Evolutionary conservation across 2,797 vertebrate species (phyloP), one percentile per base, ranked within the genome.

Genomic region (Lacerta bilineata): DNA sequence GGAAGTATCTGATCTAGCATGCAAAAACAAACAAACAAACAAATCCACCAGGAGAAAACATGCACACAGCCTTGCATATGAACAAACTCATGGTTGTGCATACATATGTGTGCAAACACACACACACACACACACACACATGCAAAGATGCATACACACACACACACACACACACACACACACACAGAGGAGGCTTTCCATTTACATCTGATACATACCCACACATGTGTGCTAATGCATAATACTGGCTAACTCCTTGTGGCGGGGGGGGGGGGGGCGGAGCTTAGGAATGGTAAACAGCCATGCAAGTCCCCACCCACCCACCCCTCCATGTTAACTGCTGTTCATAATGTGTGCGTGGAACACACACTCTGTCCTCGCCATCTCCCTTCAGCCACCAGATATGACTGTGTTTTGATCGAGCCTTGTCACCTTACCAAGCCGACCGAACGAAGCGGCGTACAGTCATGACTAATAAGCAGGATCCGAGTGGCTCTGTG

Each of bases 251-350:
- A 50, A 83, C 9, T 33, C 2, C 17, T 8, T 17, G 33, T 39
- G 50, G 2, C 9, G 46, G 9, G 46, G 0, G 9, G n/a, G n/a
- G 2, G 13, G 50, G 1, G 50, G 11, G 50, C 15, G 3, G 0
- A 55, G 50, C 50, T 83, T 23, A 72, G 69, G 33, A 13, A 25
- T 3, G 46, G 43, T 2, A 50, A 55, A 71, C 7, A 11, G 25
- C 43, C 27, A 10, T 43, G 18, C 43, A 18, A 39, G 41, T 46
- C 43, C 11, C 46, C 46, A 13, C 3, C 10, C 2, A 33, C 59
- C 59, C 59, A 18, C 80, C 20, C 27, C 43, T 25, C 50, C 13
- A 55, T 55, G 13, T 55, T n/a, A 41, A 33, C 15, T 41, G 20
- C 29, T 77, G 39, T 66, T 20, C 20, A 43, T 76, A 85, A n/a